Percentiles rank a stretch among this genome's conserved stretches.
Evolutionary conservation across 2,113 vertebrate genomes (phyloP).

Genomic region (Monarcha castaneiventris): DNA sequence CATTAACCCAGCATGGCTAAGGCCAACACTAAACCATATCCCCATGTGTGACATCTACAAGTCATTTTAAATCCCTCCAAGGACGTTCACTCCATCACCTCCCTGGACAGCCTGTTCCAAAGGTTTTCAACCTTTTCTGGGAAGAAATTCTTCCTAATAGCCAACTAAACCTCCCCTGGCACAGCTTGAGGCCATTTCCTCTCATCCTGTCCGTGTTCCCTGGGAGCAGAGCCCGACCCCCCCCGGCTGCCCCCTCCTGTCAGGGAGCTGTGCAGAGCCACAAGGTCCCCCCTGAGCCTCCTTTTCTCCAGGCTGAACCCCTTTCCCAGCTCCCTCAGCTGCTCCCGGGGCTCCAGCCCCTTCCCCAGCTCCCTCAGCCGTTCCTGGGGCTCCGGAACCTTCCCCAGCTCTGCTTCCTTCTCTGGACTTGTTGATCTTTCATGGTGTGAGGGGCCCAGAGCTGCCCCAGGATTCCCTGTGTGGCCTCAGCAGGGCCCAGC

Average conservation of each 20-base stretch:
- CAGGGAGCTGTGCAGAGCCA: not conserved
- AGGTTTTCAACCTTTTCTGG: not conserved
- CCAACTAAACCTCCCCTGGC: not conserved
- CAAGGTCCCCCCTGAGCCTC: accelerated
- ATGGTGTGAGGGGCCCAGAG: not conserved
- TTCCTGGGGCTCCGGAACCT: too few species aligned
- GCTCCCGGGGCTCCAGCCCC: accelerated
- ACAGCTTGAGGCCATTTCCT: not conserved
- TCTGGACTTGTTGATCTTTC: not conserved
- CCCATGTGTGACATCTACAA: not conserved
- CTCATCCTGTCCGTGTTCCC: not conserved
- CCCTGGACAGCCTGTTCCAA: not conserved
- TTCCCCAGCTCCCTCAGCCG: too few species aligned
- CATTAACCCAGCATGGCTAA: not conserved
- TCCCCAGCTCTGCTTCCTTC: accelerated
- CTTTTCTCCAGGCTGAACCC: not conserved
- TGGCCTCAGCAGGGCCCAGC: not conserved
- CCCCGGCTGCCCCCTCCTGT: not conserved
- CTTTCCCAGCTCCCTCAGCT: not conserved
- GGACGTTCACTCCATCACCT: not conserved
- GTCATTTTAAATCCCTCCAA: not conserved
- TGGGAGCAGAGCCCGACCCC: accelerated
- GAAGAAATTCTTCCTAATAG: not conserved
- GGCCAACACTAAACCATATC: not conserved
- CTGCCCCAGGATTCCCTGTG: accelerated